A percentile compares a stretch with the other conserved stretches of the same genome.
These are phyloP conservation scores for Eidolon helvum DNA, from an alignment of 2,113 vertebrate species.

Conservation along the genomic window DNA sequence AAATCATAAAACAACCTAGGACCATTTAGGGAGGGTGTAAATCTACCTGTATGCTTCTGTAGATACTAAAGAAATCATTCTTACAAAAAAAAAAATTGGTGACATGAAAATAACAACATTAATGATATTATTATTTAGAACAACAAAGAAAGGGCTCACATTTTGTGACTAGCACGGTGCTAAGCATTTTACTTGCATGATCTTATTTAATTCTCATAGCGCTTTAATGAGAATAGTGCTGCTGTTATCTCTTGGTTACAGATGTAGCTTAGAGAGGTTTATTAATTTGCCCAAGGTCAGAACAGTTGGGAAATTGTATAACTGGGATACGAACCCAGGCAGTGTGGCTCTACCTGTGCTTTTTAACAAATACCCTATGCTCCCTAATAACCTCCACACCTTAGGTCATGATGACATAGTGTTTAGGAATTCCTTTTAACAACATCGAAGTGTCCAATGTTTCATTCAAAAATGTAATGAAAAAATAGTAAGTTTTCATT, in stretches of 20 bases:
- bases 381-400: not conserved
- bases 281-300: constrained; percentile 41
- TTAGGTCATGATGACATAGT: not conserved
- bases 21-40: not conserved
- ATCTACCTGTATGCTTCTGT: not conserved
- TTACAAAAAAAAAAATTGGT: not conserved
- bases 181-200: not conserved
- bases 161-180: not conserved
- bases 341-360: not conserved
- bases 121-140: not conserved
- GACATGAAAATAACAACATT: not conserved
- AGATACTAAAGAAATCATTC: not conserved
- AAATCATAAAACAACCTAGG: not conserved
- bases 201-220: constrained; percentile 5
- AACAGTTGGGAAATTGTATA: not conserved
- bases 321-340: not conserved
- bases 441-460: not conserved
- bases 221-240: not conserved
- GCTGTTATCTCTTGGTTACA: not conserved
- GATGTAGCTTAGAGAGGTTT: constrained; percentile 27
- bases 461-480: not conserved
- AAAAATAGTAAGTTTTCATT: not conserved
- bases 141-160: not conserved
- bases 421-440: not conserved
- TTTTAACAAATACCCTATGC: not conserved